phyloP scores from a whole-genome alignment of 2,113 vertebrate species.

The Grallaria varia region DNA sequence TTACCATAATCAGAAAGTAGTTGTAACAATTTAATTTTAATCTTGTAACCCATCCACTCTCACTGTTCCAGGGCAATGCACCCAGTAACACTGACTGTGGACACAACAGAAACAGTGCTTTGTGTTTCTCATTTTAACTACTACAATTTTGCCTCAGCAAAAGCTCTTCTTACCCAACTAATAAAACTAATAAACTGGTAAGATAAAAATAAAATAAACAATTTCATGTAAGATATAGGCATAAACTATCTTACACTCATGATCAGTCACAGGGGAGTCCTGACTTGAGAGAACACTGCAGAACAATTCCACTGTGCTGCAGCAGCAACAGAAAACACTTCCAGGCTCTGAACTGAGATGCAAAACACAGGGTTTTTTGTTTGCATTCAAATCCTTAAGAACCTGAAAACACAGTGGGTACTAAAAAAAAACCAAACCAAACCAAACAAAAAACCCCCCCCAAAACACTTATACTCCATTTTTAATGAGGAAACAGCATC shows the following conservation, averaged over 20 bases:
- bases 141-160: neutral
- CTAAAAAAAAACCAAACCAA: neutral
- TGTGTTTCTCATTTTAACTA: rapidly evolving
- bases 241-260: neutral
- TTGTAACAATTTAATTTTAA: neutral
- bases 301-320: neutral
- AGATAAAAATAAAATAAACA: neutral
- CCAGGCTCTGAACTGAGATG: neutral
- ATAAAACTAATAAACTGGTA: neutral
- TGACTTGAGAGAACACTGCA: neutral
- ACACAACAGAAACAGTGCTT: neutral
- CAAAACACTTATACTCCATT: neutral
- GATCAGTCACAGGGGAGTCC: neutral
- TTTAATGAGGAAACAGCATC: neutral
- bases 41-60: neutral
- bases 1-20: neutral
- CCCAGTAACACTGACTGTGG: rapidly evolving
- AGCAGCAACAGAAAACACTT: neutral
- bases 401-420: neutral
- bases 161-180: neutral
- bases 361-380: rapidly evolving
- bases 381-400: neutral
- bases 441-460: too few species aligned
- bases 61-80: neutral
- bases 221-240: neutral